Evolutionary conservation across 2,888 invertebrate genomes (phyloP), one percentile per base, ranked within the genome.

Genomic region (Busseola fusca): DNA sequence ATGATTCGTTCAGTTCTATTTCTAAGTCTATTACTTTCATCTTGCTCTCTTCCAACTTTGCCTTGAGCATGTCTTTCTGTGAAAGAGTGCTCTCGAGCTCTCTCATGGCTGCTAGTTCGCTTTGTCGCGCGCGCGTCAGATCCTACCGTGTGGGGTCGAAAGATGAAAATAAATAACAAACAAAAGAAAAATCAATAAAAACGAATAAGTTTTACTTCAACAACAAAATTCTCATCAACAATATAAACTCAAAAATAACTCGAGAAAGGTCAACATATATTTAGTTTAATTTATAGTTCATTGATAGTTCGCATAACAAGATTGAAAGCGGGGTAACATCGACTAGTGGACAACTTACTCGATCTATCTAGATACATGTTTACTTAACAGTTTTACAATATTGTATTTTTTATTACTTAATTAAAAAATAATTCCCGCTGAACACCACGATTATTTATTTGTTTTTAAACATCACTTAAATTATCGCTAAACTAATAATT

Each of bases 301-400:
- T 88, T 91, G 91, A 90, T 92, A 91, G 89, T 89, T 89, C 87
- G 94, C 94, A 91, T 93, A 94, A 94, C 93, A 94, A 93, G 94
- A 89, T 91, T 89, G 90, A 93, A 80, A 94, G 94, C 94, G 90
- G 92, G 90, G 88, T 93, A 94, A 95, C 94, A 95, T 91, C 88
- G 91, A 92, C 93, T 94, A 94, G 90, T 93, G 95, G 95, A 94
- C 94, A 94, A 86, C 93, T 93, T 94, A 94, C 93, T 92, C 89
- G 87, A 89, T 92, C 93, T 94, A 94, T 91, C 92, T 94, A 94
- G 90, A 93, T 94, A 95, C 93, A 95, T 93, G 93, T 91, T 92
- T 92, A 92, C 93, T 93, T 94, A 95, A 94, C 93, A 93, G 94
- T 94, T 94, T 94, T 93, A 95, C 93, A 94, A 92, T 93, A 91